A percentile compares a stretch with the other conserved stretches of the same genome.
Conservation (phyloP, 2,113 vertebrate genomes). For the Corythoichthys intestinalis region DNA sequence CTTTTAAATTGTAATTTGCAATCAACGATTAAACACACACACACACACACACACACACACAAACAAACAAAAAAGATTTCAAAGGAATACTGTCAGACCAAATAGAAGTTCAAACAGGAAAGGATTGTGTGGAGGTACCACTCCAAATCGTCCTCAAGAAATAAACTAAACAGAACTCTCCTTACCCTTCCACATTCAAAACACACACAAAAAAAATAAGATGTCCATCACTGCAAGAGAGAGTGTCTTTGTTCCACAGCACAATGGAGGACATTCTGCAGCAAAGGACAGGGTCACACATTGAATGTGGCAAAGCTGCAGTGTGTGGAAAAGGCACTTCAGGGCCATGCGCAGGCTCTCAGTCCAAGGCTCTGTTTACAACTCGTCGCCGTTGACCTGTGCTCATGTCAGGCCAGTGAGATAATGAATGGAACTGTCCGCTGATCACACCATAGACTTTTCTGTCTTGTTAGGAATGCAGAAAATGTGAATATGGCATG, state of each 20-base stretch:
- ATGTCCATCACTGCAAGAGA: slow-evolving; percentile 58
- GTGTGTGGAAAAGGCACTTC: slow-evolving; percentile 40
- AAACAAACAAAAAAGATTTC: background rate
- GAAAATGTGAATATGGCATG: slow-evolving; percentile 30
- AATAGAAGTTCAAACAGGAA: background rate
- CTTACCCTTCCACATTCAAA: slow-evolving; percentile 42
- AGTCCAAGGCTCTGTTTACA: slow-evolving; percentile 41
- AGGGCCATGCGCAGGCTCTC: slow-evolving; percentile 36
- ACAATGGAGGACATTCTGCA: slow-evolving; percentile 74
- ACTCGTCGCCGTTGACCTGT: slow-evolving; percentile 42
- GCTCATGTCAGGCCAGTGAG: slow-evolving; percentile 32
- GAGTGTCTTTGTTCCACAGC: slow-evolving; percentile 63
- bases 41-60: no score
- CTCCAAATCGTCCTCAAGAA: slow-evolving; percentile 26
- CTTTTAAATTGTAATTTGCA: no score
- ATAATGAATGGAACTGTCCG: slow-evolving; percentile 20
- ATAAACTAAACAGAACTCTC: slow-evolving; percentile 18
- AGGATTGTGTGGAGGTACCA: background rate
- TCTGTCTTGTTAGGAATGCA: slow-evolving; percentile 20
- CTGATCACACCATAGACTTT: slow-evolving; percentile 16
- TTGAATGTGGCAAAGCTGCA: slow-evolving; percentile 50
- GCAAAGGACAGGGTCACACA: slow-evolving; percentile 60
- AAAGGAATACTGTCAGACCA: background rate
- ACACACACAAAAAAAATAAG: slow-evolving; percentile 40
- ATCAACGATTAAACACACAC: no score